phyloP scores from a whole-genome alignment of 2,888 invertebrate genomes.

The Atethmia centrago region DNA sequence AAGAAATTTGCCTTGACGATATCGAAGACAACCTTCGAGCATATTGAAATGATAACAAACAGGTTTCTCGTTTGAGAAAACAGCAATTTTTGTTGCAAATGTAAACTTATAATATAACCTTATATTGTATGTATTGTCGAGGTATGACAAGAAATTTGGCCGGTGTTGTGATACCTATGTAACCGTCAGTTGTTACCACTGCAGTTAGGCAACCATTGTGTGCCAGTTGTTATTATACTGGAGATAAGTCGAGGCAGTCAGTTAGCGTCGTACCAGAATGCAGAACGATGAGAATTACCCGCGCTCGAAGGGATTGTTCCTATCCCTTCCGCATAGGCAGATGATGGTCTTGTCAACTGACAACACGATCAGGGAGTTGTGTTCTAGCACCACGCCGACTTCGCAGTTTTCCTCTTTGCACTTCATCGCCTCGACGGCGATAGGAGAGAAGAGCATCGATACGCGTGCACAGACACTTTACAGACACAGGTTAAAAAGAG shows the following conservation, averaged over 20 bases:
- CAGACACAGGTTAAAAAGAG: slow-evolving; percentile 70
- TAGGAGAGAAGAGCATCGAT: slow-evolving; percentile 90
- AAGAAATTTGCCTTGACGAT: slow-evolving; percentile 84
- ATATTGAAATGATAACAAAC: slow-evolving; percentile 79
- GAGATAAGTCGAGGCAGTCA: slow-evolving; percentile 70
- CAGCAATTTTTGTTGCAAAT: slow-evolving; percentile 33
- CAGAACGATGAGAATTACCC: slow-evolving; percentile 84
- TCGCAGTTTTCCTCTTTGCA: slow-evolving; percentile 91
- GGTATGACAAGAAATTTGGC: slow-evolving; percentile 19
- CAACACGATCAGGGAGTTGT: slow-evolving; percentile 89
- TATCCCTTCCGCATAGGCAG: slow-evolving; percentile 88
- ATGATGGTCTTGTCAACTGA: slow-evolving; percentile 89
- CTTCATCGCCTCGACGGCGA: slow-evolving; percentile 90
- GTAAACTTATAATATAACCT: slow-evolving; percentile 31
- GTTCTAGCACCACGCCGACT: slow-evolving; percentile 89
- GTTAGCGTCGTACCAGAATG: slow-evolving; percentile 75
- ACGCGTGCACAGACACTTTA: slow-evolving; percentile 84
- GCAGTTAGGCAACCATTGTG: slow-evolving; percentile 57
- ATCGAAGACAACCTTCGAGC: slow-evolving; percentile 82
- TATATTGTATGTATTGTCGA: slow-evolving; percentile 6
- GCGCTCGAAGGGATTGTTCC: slow-evolving; percentile 88
- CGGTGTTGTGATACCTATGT: slow-evolving; percentile 27
- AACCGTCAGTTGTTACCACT: slow-evolving; percentile 47
- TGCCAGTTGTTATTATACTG: slow-evolving; percentile 65
- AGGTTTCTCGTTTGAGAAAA: slow-evolving; percentile 68